A percentile compares a stretch with the other conserved stretches of the same genome.
These are phyloP conservation scores for Cephus nigrinus DNA, from an alignment of 2,888 invertebrate genomes.

Conservation along the genomic window DNA sequence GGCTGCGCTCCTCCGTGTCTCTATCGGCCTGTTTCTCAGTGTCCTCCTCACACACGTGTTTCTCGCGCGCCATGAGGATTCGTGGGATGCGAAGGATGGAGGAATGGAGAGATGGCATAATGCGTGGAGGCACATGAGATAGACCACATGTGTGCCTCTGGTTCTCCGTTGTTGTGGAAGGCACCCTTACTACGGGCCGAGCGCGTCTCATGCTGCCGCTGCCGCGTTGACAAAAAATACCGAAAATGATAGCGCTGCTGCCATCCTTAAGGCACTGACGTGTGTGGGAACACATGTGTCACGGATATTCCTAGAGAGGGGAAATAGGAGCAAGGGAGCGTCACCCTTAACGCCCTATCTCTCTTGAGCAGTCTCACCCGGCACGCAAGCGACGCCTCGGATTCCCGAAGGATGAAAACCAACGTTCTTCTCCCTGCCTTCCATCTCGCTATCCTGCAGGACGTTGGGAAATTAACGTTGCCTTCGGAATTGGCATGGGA, in stretches of 20 bases:
- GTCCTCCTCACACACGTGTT: conserved; percentile 14
- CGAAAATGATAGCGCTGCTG: conserved; percentile 34
- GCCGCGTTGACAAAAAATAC: conserved; percentile 25
- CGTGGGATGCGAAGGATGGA: too few species aligned
- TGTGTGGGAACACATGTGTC: conserved; percentile 41
- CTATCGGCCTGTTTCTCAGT: conserved; percentile 7
- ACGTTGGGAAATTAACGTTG: too few species aligned
- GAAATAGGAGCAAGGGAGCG: neutral
- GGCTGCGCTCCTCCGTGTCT: neutral
- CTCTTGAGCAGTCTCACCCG: too few species aligned
- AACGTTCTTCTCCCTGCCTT: too few species aligned
- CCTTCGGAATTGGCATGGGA: too few species aligned
- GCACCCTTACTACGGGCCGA: neutral
- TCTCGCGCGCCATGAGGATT: conserved; percentile 20
- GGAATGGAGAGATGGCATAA: neutral
- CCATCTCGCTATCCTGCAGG: too few species aligned
- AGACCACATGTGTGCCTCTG: conserved; percentile 37
- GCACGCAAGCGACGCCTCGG: too few species aligned
- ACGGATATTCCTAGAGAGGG: conserved; percentile 18
- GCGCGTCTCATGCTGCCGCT: conserved; percentile 13
- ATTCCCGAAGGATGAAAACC: too few species aligned
- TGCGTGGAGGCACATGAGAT: conserved; percentile 29
- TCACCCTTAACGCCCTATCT: too few species aligned
- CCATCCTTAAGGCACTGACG: conserved; percentile 30
- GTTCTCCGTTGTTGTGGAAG: conserved; percentile 5